Conservation (phyloP, 92 coral and sea anemone species). For the Zoanthus gigantus region DNA sequence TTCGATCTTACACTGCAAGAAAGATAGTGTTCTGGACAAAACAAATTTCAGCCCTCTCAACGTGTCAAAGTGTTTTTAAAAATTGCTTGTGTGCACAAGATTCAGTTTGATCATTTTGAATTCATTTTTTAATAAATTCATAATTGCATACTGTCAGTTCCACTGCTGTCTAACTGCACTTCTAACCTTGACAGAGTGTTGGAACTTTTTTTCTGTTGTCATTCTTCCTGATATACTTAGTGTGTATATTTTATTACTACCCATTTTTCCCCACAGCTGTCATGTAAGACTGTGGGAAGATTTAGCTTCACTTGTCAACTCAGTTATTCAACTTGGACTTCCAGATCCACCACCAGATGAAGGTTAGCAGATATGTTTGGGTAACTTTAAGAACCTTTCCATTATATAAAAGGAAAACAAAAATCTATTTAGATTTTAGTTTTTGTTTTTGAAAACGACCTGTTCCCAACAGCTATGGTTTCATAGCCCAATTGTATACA, state of each 20-base stretch:
- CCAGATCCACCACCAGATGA: slow-evolving; percentile 70
- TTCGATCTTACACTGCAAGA: no score
- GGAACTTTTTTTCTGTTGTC: no score
- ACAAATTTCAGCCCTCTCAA: no score
- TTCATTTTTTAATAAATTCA: no score
- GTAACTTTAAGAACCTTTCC: background rate
- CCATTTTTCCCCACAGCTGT: slow-evolving; percentile 51
- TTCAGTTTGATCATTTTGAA: no score
- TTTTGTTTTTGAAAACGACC: background rate
- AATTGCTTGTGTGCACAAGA: no score
- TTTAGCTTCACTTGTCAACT: slow-evolving; percentile 74
- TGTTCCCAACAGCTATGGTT: background rate
- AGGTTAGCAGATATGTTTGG: slow-evolving; percentile 50
- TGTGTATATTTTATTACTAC: background rate
- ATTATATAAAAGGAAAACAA: background rate
- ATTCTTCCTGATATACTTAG: background rate
- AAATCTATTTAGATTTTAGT: background rate
- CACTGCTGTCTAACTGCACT: no score
- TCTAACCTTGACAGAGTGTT: no score
- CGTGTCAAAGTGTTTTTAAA: no score
- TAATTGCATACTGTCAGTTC: no score
- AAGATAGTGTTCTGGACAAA: no score
- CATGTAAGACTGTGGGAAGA: slow-evolving; percentile 79
- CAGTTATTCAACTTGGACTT: slow-evolving; percentile 66
- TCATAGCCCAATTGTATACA: no score